Conservation (phyloP, 2,888 invertebrate species). For the Ctenicera cuprea region DNA sequence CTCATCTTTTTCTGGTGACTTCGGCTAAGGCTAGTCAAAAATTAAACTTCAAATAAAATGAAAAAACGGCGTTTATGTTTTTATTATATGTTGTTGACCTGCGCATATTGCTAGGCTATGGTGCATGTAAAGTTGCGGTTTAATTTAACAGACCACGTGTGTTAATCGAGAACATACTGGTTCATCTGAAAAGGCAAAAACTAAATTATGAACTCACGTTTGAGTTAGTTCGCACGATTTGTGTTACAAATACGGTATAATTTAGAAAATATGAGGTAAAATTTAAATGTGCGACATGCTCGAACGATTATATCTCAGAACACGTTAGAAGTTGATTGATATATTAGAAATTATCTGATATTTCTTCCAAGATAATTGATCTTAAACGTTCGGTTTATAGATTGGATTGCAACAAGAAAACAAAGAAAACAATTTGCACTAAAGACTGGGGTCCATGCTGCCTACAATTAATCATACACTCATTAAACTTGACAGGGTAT, state of each 20-base stretch:
- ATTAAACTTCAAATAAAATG: background rate
- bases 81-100: background rate
- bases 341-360: constrained; percentile 48
- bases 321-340: constrained; percentile 50
- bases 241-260: constrained; percentile 44
- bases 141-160: constrained; percentile 2
- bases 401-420: constrained; percentile 47
- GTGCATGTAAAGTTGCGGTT: background rate
- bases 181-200: constrained; percentile 33
- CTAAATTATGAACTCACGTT: constrained; percentile 45
- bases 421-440: constrained; percentile 49
- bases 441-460: constrained; percentile 21
- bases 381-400: constrained; percentile 47
- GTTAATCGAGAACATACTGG: constrained; percentile 25
- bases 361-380: constrained; percentile 44
- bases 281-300: constrained; percentile 47
- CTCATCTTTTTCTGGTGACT: too few species aligned
- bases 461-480: constrained; percentile 25
- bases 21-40: too few species aligned
- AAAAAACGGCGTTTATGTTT: background rate
- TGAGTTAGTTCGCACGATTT: constrained; percentile 46
- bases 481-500: constrained; percentile 5
- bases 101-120: background rate
- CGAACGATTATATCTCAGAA: constrained; percentile 48
- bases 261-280: constrained; percentile 46